Base-by-base conservation (phyloP, 2,113 vertebrate species). In the Cyanoderma ruficeps region DNA sequence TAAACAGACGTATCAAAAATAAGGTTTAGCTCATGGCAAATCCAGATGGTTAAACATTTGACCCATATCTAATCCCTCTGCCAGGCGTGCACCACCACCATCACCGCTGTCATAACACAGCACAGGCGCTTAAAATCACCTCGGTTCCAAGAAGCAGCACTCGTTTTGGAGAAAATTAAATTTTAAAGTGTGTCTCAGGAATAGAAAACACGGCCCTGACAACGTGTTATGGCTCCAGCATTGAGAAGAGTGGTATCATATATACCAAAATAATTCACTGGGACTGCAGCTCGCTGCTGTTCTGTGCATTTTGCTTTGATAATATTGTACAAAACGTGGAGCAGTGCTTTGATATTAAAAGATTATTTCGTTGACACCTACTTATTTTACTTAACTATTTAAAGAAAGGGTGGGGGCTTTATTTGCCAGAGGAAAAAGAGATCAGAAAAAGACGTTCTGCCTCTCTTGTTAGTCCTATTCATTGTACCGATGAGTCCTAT, bases 31-130 rank as follows among this genome's bases (percentile, higher is more conserved):
- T 94, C 86, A 75, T 89, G 82, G 89, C 92, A 82, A 93, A 95
- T 85, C 91, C 98, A 98, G 98, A 97, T 98, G 97, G 96, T 96
- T 94, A 96, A 95, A 81, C 82, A 83, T 92, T 96, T 98, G 97
- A 98, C 97, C 98, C 96, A 94, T 96, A 97, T 96, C 96, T 97
- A 96, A 97, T 97, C 91, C 83, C 87, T 87, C 87, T 90, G 78
- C 90, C 84, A 52, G 68, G 91, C 76, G 59, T 76, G 61, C 70
- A 87, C 92, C 93, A 15, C 84, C 83, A 30, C 94, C 92, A 17
- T 42, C 91, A 25, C 60, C 10, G 87, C 71, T 82, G 50, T 89
- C 93, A 64, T 94, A 96, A 94, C 59, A 15, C 57, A n/a, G 97
- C 79, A 78, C 95, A 95, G 69, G 79, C 93, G 39, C 60, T n/a